These are phyloP conservation scores for Phoenoteleia sp. DNA, from an alignment of 2,888 invertebrate genomes.

Conservation along the genomic window DNA sequence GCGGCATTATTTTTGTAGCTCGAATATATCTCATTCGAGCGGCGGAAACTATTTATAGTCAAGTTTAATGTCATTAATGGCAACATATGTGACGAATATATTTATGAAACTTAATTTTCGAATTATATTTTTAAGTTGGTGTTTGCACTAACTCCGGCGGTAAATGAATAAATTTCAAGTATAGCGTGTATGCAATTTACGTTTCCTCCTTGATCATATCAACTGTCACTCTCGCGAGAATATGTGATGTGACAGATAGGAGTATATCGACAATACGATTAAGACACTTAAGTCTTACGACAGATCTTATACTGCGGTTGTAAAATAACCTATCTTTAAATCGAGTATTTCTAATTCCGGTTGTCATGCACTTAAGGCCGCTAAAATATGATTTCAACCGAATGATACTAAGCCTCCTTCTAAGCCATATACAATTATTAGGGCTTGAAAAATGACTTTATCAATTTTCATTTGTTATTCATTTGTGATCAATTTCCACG, in stretches of 20 bases:
- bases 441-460: conserved; percentile 38
- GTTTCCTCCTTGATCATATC: conserved; percentile 69
- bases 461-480: conserved; percentile 48
- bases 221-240: conserved; percentile 67
- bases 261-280: conserved; percentile 69
- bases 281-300: conserved; percentile 67
- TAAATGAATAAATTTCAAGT: conserved; percentile 59
- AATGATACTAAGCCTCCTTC: conserved; percentile 21
- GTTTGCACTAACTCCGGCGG: conserved; percentile 14
- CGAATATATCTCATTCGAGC: background rate
- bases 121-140: conserved; percentile 53
- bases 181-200: conserved; percentile 61
- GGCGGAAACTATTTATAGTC: conserved; percentile 10
- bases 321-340: conserved; percentile 65
- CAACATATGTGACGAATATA: conserved; percentile 13
- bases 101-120: conserved; percentile 30
- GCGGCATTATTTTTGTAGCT: background rate
- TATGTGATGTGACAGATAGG: conserved; percentile 66
- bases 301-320: conserved; percentile 56
- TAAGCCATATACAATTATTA: conserved; percentile 19
- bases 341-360: conserved; percentile 61
- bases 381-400: conserved; percentile 34
- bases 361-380: conserved; percentile 57
- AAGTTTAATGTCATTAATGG: conserved; percentile 27
- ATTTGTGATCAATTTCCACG: conserved; percentile 32